Evolutionary conservation across 23 tunicate genomes (phyloP).

Genomic region (Trididemnum clinides): DNA sequence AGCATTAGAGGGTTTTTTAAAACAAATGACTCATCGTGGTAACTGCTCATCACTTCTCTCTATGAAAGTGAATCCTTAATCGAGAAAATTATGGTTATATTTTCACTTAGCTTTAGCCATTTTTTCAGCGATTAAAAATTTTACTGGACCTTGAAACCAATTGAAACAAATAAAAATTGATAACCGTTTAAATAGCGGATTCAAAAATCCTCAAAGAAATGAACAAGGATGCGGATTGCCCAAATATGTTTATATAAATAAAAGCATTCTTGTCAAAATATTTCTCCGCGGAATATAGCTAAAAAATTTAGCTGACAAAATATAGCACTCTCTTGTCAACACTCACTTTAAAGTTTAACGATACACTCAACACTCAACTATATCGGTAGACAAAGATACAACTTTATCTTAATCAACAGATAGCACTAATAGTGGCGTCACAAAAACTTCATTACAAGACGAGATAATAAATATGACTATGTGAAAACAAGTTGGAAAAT

Average conservation of each 20-base stretch:
- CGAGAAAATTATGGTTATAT: too few relatives aligned
- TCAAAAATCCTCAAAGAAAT: too few relatives aligned
- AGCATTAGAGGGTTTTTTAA: too few relatives aligned
- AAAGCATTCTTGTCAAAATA: neutral
- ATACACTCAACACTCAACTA: neutral
- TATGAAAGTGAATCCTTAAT: too few relatives aligned
- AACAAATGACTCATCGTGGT: too few relatives aligned
- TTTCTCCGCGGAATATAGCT: neutral
- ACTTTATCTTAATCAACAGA: neutral
- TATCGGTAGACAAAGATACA: neutral
- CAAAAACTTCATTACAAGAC: neutral
- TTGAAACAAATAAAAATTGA: too few relatives aligned
- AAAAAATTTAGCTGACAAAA: neutral
- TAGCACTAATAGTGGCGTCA: neutral
- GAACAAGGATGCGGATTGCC: neutral
- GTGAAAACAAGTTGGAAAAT: neutral
- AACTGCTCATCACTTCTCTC: too few relatives aligned
- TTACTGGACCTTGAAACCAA: too few relatives aligned
- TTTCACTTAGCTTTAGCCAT: too few relatives aligned
- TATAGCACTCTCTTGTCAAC: neutral
- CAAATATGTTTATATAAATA: neutral
- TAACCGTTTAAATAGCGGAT: too few relatives aligned
- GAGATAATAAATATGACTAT: neutral
- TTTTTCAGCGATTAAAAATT: too few relatives aligned
- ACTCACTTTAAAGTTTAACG: neutral